Base-by-base conservation (phyloP, 30 jellyfish, hydroid and myxozoan species). In the Aurelia aurita region DNA sequence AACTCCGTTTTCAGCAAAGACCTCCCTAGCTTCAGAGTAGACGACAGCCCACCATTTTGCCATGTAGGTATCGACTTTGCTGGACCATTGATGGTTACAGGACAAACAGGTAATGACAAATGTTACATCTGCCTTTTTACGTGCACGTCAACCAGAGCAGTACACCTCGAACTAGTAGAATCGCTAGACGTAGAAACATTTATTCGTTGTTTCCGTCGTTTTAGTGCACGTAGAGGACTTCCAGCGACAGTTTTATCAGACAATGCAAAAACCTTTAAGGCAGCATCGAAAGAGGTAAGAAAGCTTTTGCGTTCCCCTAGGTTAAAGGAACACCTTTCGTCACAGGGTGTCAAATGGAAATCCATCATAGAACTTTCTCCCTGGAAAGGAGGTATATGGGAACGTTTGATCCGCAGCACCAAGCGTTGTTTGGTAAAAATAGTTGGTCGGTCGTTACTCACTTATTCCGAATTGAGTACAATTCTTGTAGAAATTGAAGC, bases 71-170 rank as follows among this genome's bases (percentile, higher is more conserved):
- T 74, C 16, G 87, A 74, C 39, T 74, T 74, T 29, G 87, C 87
- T 27, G 87, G 87, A 23, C 87, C 75, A 18, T 54, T 74, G 62
- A 8, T n/a, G 6, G 20, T 28, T 29, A 49, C 51, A n/a, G 9
- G 28, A 20, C 58, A 15, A 28, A 49, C 59, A 18, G 79, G 21
- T 5, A 46, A 80, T 19, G 31, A 28, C 29, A 77, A 77, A 82
- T 18, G 39, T 3, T 78, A 78, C 72, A 79, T 80, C 15, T 68
- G 78, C 29, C 1, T 88, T 6, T 68, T 69, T 62, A 78, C 95
- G 19, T 88, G 97, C 53, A 63, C 80, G 18, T 19, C 91, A 6
- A 70, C 97, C 19, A 68, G 97, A 39, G 97, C 90, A 5, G 85
- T 79, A 43, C 91, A 80, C 54, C 34, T 78, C 14, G 93, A 87